Evolutionary conservation across 1,140 invertebrate species (phyloP).

Genomic region (Aporrectodea caliginosa): DNA sequence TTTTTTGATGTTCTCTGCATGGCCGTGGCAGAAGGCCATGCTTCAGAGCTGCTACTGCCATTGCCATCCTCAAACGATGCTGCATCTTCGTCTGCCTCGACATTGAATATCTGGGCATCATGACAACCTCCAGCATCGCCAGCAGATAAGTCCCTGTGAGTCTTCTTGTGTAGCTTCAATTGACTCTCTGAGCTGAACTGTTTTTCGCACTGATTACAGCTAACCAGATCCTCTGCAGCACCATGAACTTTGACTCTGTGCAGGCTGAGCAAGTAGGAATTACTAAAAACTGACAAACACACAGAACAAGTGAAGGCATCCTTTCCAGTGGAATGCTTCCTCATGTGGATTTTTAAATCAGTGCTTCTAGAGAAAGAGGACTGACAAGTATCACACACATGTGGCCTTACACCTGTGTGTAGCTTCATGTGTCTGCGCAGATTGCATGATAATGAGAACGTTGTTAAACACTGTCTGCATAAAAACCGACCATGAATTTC

Average conservation of each 20-base stretch:
- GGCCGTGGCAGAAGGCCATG: neutral
- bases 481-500: conserved; percentile 16
- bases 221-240: neutral
- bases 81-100: neutral
- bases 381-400: conserved; percentile 14
- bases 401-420: conserved; percentile 22
- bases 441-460: conserved; percentile 27
- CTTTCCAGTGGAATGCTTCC: neutral
- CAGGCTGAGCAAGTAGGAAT: neutral
- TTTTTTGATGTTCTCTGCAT: neutral
- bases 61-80: neutral
- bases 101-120: neutral
- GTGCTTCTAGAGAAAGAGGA: conserved; percentile 19
- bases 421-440: conserved; percentile 27
- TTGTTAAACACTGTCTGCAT: conserved; percentile 20
- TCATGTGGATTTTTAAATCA: conserved; percentile 24
- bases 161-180: neutral
- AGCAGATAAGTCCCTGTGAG: neutral
- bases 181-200: neutral
- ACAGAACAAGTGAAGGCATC: neutral
- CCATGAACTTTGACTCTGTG: neutral
- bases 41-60: neutral
- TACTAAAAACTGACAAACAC: neutral
- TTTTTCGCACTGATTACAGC: neutral
- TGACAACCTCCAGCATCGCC: neutral